Evolutionary conservation across 37 sponge, comb jelly and placozoan genomes (phyloP), one percentile per base, ranked within the genome.

Genomic region (Chondrosia reniformis): DNA sequence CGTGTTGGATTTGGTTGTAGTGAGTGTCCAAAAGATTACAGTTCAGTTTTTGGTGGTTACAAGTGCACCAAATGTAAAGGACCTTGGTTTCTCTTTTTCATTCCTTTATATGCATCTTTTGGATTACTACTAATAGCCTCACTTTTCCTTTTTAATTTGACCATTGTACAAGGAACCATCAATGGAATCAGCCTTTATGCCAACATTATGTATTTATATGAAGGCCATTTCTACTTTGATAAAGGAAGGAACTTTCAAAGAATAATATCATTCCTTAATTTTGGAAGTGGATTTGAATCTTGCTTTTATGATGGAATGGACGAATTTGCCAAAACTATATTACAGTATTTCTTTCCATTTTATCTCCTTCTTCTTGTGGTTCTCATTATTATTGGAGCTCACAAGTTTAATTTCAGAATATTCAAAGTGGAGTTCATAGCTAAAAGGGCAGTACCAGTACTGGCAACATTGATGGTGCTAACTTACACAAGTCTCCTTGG

Each of bases 141-240:
- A n/a, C 59, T 87, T 10, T 77, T 76, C 39, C 32, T 43, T 40
- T 42, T 76, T 19, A 67, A 71, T 55, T 27, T 81, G 15, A 87
- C 87, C 27, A 30, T 81, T 6, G 42, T 76, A 17, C 40, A 40
- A 32, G 87, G 87, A 32, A 76, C 72, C 10, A 32, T 87, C 55
- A 77, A 67, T 36, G 82, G 87, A 3, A 31, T 87, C 28, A 56
- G 77, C 15, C 78, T 87, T 41, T 87, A 78, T 81, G 74, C 78
- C 0, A 80, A 87, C 28, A 54, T 86, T 55, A 6, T 80, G 0
- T 45, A 40, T 21, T 13, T 57, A 33, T 66, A 46, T 52, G 42
- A 38, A 21, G 72, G 42, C 0, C 42, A 42, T 39, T 44, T 69
- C 22, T 44, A n/a, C 7, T 24, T 43, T 41, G 8, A 69, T 40